Evolutionary conservation across 2,888 invertebrate species (phyloP).

Genomic region (Leptopilina drosophilae): DNA sequence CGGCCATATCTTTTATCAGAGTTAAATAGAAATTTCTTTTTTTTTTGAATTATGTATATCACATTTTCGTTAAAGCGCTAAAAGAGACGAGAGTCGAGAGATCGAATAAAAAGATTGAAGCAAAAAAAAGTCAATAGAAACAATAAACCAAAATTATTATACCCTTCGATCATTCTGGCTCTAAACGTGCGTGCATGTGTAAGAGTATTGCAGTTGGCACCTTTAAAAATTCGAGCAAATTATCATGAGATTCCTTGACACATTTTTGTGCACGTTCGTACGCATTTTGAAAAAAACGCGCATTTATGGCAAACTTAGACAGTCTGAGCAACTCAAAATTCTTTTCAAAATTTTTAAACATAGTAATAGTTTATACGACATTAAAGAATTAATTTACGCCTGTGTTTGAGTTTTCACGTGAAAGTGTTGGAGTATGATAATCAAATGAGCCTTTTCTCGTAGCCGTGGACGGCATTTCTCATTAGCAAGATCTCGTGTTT

Average conservation of each 20-base stretch:
- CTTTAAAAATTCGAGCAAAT: conserved; percentile 60
- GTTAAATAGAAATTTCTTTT: not conserved
- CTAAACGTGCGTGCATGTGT: conserved; percentile 14
- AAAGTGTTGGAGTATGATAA: conserved; percentile 43
- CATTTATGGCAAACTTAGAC: conserved; percentile 72
- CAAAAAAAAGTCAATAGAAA: conserved; percentile 48
- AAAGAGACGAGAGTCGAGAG: conserved; percentile 14
- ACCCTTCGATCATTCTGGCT: not conserved
- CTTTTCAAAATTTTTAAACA: conserved; percentile 55
- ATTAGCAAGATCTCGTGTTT: not conserved
- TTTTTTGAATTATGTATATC: not conserved
- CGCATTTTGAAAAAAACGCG: conserved; percentile 58
- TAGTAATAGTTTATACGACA: not conserved
- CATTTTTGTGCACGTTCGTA: conserved; percentile 56
- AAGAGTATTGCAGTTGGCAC: conserved; percentile 65
- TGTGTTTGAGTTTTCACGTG: conserved; percentile 39
- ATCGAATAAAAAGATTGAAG: conserved; percentile 41
- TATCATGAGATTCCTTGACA: conserved; percentile 59
- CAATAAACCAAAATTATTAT: conserved; percentile 2
- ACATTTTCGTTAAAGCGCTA: no score
- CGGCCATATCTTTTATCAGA: not conserved
- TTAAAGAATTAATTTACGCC: conserved; percentile 48
- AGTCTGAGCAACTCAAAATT: conserved; percentile 70
- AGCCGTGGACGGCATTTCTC: not conserved
- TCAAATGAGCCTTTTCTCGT: conserved; percentile 48